phyloP scores from a whole-genome alignment of 2,113 vertebrate species.

The Rousettus leschenaultii region DNA sequence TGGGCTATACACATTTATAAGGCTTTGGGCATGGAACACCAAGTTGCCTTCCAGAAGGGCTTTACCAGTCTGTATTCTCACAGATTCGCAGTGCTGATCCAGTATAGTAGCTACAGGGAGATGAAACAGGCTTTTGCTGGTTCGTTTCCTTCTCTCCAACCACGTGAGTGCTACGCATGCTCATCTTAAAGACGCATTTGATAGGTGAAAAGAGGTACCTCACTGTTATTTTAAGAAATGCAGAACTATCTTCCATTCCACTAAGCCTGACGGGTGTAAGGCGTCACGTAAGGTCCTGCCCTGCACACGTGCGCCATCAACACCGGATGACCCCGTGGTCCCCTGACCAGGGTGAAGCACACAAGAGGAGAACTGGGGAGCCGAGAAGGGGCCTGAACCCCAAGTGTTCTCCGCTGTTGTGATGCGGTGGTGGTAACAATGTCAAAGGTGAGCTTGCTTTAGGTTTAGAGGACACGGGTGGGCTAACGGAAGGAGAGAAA shows the following conservation, averaged over 20 bases:
- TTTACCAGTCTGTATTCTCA: background rate
- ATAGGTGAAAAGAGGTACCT: background rate
- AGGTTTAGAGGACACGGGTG: background rate
- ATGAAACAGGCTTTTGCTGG: background rate
- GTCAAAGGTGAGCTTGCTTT: background rate
- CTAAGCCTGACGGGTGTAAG: background rate
- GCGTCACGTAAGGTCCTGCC: background rate
- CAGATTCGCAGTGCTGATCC: background rate
- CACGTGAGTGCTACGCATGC: background rate
- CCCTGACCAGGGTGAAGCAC: background rate
- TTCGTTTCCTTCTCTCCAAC: background rate
- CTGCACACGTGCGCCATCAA: background rate
- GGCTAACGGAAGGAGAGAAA: background rate
- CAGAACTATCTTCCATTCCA: background rate
- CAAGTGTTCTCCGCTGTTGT: background rate
- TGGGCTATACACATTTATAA: background rate
- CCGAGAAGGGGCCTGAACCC: background rate
- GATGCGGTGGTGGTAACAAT: background rate
- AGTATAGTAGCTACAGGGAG: background rate
- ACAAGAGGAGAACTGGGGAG: background rate
- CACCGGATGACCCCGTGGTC: too few species aligned
- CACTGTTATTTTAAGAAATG: background rate
- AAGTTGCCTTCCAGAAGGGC: background rate
- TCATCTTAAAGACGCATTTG: background rate
- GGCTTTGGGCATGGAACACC: background rate